Evolutionary conservation across 2,888 invertebrate genomes (phyloP), one percentile per base, ranked within the genome.

Genomic region (Catocala fraxini): DNA sequence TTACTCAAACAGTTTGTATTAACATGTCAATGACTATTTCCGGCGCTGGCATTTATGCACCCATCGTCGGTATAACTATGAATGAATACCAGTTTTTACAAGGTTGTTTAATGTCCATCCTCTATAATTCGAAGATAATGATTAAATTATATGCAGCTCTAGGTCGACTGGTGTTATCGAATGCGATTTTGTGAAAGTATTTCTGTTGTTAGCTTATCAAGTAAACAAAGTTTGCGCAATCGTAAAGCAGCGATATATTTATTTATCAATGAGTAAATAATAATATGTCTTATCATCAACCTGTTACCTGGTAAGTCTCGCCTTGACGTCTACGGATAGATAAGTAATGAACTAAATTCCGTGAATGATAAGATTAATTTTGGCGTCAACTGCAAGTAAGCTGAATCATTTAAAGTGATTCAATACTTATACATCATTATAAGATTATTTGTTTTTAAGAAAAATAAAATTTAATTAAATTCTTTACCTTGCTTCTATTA

Each of bases 341-440:
- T 77, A 78, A 78, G 79, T 71, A 78, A 79, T 85, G 86, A 85
- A 87, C 88, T 85, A 89, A 87, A 89, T 89, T 85, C 83, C 85
- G 85, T 79, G 73, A 70, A 72, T 79, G 88, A 88, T 89, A 88
- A 89, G 86, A 87, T 87, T 82, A 85, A 69, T 80, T 86, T 87
- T 84, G 89, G 87, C 89, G 89, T 88, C 88, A 73, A 63, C 59
- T 70, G 45, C 34, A 68, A 69, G 72, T 72, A 70, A n/a, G 70
- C 74, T 71, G 70, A 72, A 71, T 73, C 73, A 78, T 70, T 45
- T 48, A 58, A 65, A 51, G 57, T 64, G 48, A 65, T 48, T 68
- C 48, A 66, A 56, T 52, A 60, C 13, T 15, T 45, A 51, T 41
- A 25, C 13, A 43, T 33, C 42, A 53, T 33, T n/a, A 43, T 33